Evolutionary conservation across 2,113 vertebrate species (phyloP).

Genomic region (Paratilapia polleni): DNA sequence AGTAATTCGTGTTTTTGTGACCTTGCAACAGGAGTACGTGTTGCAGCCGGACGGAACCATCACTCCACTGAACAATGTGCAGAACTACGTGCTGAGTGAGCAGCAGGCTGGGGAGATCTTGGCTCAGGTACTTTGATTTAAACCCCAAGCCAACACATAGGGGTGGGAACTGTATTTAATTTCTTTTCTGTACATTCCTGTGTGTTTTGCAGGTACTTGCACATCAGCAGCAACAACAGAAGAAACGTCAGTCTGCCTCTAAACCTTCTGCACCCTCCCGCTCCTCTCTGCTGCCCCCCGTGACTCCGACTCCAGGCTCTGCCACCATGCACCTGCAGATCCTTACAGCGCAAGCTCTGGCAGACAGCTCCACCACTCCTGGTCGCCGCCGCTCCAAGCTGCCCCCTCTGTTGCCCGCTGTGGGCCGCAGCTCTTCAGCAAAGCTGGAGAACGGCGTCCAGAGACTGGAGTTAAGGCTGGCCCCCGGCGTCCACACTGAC

Average conservation of each 20-base stretch:
- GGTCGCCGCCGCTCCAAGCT: conserved; percentile 64
- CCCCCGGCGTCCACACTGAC: conserved; percentile 33
- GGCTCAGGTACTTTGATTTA: conserved; percentile 74
- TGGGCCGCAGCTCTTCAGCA: not conserved
- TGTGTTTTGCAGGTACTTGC: conserved; percentile 70
- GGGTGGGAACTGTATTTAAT: not conserved
- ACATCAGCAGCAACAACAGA: conserved; percentile 67
- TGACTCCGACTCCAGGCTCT: conserved; percentile 70
- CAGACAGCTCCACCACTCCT: conserved; percentile 61
- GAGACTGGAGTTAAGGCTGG: conserved; percentile 68
- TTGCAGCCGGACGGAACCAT: conserved; percentile 81
- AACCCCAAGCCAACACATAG: not conserved
- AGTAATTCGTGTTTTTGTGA: not conserved
- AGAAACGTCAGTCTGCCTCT: conserved; percentile 37
- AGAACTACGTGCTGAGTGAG: conserved; percentile 83
- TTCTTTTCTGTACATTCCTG: not conserved
- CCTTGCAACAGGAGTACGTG: conserved; percentile 77
- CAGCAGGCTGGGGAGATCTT: conserved; percentile 82
- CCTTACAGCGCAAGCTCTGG: conserved; percentile 81
- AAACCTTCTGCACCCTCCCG: conserved; percentile 45
- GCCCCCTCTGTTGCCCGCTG: conserved; percentile 57
- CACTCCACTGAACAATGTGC: conserved; percentile 77
- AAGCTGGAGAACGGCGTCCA: conserved; percentile 58
- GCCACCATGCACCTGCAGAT: conserved; percentile 85
- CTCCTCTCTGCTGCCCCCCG: conserved; percentile 67